A percentile compares a stretch with the other conserved stretches of the same genome.
Evolutionary conservation across 2,888 invertebrate species (phyloP).

Genomic region (Hesperia comma): DNA sequence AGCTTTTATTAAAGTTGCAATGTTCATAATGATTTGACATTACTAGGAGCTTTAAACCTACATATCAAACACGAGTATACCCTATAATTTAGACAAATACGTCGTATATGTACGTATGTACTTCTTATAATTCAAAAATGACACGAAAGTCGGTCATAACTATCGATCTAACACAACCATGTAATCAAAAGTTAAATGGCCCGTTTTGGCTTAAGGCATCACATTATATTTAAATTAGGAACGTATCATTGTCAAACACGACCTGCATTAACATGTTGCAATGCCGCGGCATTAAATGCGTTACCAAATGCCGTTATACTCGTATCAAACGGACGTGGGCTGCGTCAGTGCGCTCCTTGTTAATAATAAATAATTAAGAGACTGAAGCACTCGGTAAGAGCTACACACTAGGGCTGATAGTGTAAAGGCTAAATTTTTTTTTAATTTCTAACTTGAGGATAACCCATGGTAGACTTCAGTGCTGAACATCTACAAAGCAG

Average conservation of each 20-base stretch:
- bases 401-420: conserved; percentile 20
- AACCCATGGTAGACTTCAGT: too few relatives aligned
- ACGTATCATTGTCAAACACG: conserved; percentile 38
- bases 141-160: neutral
- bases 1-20: too few relatives aligned
- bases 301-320: conserved; percentile 38
- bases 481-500: too few relatives aligned
- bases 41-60: too few relatives aligned
- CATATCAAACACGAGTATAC: too few relatives aligned
- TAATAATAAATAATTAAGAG: conserved; percentile 68
- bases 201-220: conserved; percentile 5
- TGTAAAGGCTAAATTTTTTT: neutral
- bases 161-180: neutral
- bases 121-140: neutral
- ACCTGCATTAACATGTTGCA: conserved; percentile 40
- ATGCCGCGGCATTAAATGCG: conserved; percentile 27
- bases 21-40: too few relatives aligned
- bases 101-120: too few relatives aligned
- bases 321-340: conserved; percentile 54
- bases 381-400: conserved; percentile 62
- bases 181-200: too few relatives aligned
- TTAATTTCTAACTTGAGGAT: too few relatives aligned
- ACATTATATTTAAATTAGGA: conserved; percentile 38
- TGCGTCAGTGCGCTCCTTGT: conserved; percentile 49
- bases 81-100: too few relatives aligned